A percentile compares a stretch with the other conserved stretches of the same genome.
These are phyloP conservation scores for Ceratosolen fusciceps DNA, from an alignment of 1,140 invertebrate genomes.

Conservation along the genomic window DNA sequence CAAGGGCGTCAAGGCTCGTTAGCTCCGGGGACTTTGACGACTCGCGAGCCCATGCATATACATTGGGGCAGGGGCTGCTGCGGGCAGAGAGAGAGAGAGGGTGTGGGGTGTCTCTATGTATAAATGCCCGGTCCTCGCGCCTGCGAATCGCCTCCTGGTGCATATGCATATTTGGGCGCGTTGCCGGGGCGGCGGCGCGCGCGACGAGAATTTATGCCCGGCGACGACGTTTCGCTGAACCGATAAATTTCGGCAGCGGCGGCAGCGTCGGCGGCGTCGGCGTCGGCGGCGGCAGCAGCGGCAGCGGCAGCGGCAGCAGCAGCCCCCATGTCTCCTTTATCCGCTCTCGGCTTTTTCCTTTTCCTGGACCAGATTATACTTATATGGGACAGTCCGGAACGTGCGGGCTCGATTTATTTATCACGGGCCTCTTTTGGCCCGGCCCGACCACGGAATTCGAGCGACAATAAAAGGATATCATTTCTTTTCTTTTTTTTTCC, in stretches of 20 bases:
- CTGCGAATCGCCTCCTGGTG: background rate
- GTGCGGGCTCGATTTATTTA: slow-evolving; percentile 32
- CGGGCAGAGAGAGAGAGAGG: too few relatives aligned
- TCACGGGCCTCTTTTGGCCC: slow-evolving; percentile 22
- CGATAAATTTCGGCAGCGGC: slow-evolving; percentile 45
- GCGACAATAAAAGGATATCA: background rate
- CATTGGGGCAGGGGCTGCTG: background rate
- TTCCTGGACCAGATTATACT: background rate
- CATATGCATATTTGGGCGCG: slow-evolving; percentile 28
- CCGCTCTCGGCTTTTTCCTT: background rate
- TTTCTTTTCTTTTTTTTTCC: too few relatives aligned
- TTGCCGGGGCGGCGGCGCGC: background rate
- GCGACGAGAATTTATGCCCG: slow-evolving; percentile 34
- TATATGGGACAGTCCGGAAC: background rate
- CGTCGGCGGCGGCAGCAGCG: too few relatives aligned
- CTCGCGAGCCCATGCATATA: background rate
- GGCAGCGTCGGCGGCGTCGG: too few relatives aligned
- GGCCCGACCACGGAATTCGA: background rate
- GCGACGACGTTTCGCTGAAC: slow-evolving; percentile 23
- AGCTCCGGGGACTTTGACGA: slow-evolving; percentile 30
- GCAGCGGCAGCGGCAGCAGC: too few relatives aligned
- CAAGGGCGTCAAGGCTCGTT: slow-evolving; percentile 37
- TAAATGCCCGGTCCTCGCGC: background rate
- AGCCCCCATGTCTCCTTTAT: background rate
- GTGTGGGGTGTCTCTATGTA: background rate